Conservation (phyloP, 2,797 vertebrate genomes). For the Gorsachius magnificus region DNA sequence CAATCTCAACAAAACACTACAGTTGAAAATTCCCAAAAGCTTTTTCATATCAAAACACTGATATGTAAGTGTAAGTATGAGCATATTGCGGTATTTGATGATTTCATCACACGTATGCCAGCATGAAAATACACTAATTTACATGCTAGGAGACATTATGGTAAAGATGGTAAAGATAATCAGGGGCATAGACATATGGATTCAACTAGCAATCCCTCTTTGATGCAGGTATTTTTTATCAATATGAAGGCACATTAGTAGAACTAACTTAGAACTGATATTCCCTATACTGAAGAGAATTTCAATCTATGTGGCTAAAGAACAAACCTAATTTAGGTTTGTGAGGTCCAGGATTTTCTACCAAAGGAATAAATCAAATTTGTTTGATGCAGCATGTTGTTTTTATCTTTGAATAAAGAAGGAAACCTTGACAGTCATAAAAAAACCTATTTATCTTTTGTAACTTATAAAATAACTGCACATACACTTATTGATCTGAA, state of each 20-base stretch:
- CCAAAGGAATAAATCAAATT: background rate
- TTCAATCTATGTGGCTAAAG: background rate
- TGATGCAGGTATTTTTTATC: background rate
- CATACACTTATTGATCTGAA: slow-evolving; percentile 64
- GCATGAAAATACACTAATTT: slow-evolving; percentile 35
- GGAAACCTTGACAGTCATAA: background rate
- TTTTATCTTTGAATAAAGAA: slow-evolving; percentile 26
- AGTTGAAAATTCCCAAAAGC: too few relatives aligned
- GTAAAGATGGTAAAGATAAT: background rate
- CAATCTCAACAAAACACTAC: background rate
- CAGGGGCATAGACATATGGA: background rate
- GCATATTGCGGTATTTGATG: background rate
- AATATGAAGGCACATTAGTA: background rate
- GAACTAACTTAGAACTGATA: background rate
- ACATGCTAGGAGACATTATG: background rate
- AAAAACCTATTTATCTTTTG: background rate
- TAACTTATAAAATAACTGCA: slow-evolving; percentile 40
- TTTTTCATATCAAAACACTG: background rate
- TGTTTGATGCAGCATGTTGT: slow-evolving; percentile 7
- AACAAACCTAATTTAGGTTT: background rate
- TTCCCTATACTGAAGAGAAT: background rate
- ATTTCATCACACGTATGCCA: background rate
- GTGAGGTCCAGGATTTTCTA: background rate
- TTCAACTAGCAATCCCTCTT: background rate
- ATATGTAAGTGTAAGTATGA: background rate